These are phyloP conservation scores for Drosophila leonis DNA, from an alignment of 2,888 invertebrate genomes.

Conservation along the genomic window DNA sequence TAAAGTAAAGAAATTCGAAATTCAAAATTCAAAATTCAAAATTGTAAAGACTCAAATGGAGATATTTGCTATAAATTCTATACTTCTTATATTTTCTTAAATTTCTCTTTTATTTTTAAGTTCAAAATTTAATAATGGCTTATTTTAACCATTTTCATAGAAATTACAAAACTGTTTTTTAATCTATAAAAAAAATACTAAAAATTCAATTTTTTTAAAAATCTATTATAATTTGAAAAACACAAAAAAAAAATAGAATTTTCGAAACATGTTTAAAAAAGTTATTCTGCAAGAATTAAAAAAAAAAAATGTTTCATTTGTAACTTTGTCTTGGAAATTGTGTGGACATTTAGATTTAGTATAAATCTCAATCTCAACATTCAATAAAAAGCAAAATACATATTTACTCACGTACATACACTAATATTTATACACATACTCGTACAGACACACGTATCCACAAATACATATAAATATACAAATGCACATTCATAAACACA, in stretches of 20 bases:
- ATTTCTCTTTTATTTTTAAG: neutral
- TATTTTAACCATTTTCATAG: neutral
- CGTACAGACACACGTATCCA: slow-evolving; percentile 34
- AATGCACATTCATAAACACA: slow-evolving; percentile 43
- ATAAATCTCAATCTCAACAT: slow-evolving; percentile 9
- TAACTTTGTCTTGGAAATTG: neutral
- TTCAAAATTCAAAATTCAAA: too few relatives aligned
- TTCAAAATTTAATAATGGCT: neutral
- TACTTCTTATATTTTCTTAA: neutral
- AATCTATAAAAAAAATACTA: too few relatives aligned
- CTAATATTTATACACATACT: slow-evolving; percentile 39
- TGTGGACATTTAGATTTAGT: slow-evolving; percentile 1
- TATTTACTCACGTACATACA: slow-evolving; percentile 26
- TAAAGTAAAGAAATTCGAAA: neutral
- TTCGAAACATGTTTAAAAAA: neutral
- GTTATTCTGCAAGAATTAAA: too few relatives aligned
- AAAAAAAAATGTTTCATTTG: neutral
- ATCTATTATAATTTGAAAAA: too few relatives aligned
- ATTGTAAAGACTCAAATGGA: too few relatives aligned
- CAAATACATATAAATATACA: slow-evolving; percentile 34
- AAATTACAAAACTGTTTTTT: neutral
- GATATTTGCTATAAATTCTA: neutral
- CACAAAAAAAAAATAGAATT: too few relatives aligned
- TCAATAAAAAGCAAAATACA: slow-evolving; percentile 18
- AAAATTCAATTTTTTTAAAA: too few relatives aligned